Base-by-base conservation (phyloP, 2,888 invertebrate genomes). In the Eupithecia centaureata region DNA sequence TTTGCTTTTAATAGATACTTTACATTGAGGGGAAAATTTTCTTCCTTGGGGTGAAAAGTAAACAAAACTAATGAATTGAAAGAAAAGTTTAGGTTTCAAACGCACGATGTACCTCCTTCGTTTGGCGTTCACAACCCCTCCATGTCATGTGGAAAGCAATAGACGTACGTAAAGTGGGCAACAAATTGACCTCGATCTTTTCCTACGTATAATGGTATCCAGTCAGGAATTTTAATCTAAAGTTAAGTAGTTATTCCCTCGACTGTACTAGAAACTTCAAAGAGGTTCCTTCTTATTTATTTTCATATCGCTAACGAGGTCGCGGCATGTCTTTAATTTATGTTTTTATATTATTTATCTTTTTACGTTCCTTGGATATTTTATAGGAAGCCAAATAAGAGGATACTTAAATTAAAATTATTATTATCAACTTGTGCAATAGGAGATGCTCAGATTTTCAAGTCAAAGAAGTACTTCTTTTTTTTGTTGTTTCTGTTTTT, bases 251-350 rank as follows among this genome's bases (percentile, higher is more conserved):
- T 64, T 68, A 59, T 67, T 38, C 57, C 61, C 30, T 7, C 25
- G 67, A 62, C 47, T 47, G 67, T 70, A 72, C 71, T 66, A 65
- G 47, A 68, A 63, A 69, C 54, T 73, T 73, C 75, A 74, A 73
- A 77, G 70, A 35, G 42, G 56, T 59, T 68, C 57, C 42, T 71
- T 71, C 65, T 66, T 68, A 66, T 71, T 67, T 71, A 68, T 68
- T 72, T 73, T 72, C 64, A 69, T 67, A 68, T 66, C 59, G 66
- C 42, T 73, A 69, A 75, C 70, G 70, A 73, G 71, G 68, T 59
- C 56, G 70, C 32, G 64, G 52, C 61, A 70, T 68, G 69, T 63
- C 65, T 64, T 64, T 66, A 72, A 73, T 72, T 69, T 64, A 69
- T 63, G 58, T 68, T 70, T 65, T 47, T 56, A 30, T 57, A 32